A percentile compares a stretch with the other conserved stretches of the same genome.
Conservation (phyloP, 2,888 invertebrate genomes). For the Xanthorhoe spadicearia region DNA sequence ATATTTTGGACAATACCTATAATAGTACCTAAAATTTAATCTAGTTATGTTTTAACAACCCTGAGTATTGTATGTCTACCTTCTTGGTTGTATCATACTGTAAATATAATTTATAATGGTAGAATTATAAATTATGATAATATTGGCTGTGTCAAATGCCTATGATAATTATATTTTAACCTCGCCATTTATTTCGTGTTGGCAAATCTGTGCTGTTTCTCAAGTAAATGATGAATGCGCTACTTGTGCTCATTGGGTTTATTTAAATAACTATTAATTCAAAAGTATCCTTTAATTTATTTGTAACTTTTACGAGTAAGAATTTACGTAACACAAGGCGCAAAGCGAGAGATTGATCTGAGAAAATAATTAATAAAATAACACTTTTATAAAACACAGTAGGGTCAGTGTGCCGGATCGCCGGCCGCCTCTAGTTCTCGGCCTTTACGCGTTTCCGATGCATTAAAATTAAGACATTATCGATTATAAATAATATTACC, state of each 20-base stretch:
- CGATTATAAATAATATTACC: too few relatives aligned
- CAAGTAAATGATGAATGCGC: slow-evolving; percentile 55
- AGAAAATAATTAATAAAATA: slow-evolving; percentile 12
- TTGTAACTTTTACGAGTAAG: slow-evolving; percentile 1
- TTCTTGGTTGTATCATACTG: slow-evolving; percentile 42
- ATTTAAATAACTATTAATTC: slow-evolving; percentile 35
- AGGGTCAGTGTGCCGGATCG: too few relatives aligned
- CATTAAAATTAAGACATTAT: too few relatives aligned
- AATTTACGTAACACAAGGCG: slow-evolving; percentile 33
- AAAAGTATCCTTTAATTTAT: slow-evolving; percentile 14
- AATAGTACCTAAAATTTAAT: not conserved
- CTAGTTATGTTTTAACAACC: slow-evolving; percentile 8
- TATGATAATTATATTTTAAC: slow-evolving; percentile 27
- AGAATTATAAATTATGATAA: slow-evolving; percentile 8
- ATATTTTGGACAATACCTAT: not conserved
- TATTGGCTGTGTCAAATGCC: slow-evolving; percentile 19
- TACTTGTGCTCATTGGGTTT: slow-evolving; percentile 39
- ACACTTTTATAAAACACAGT: slow-evolving; percentile 30
- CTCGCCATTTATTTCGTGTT: slow-evolving; percentile 62
- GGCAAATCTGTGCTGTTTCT: slow-evolving; percentile 60
- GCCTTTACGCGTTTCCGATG: too few relatives aligned
- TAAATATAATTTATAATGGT: slow-evolving; percentile 47
- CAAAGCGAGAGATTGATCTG: slow-evolving; percentile 55
- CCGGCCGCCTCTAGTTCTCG: too few relatives aligned
- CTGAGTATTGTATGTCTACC: slow-evolving; percentile 36